Base-by-base conservation (phyloP, 2,113 vertebrate species). In the Climacteris rufus region DNA sequence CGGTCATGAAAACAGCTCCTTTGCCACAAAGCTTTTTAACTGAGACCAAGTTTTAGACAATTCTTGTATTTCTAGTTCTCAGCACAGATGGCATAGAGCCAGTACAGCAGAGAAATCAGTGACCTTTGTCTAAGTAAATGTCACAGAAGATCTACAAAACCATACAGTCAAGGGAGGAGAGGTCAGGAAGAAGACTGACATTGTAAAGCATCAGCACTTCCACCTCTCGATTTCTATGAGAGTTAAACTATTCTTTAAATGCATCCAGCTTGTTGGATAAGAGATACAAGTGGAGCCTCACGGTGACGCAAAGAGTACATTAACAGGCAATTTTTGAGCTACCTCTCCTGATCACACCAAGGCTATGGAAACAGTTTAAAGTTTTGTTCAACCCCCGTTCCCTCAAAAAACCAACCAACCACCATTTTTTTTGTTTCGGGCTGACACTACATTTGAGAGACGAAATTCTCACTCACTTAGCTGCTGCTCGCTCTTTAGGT, bases 271-370 rank as follows among this genome's bases (percentile, higher is more conserved):
- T 14, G 27, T 7, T 39, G 16, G 15, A 20, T 21, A 53, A 45
- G 18, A 37, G 11, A 33, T 7, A 9, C 3, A 44, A 50, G 10
- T 2, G 7, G 11, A 89, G 20, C 10, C 40, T 49, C n/a, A 24
- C 0, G 0, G 35, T 3, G 17, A 60, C 7, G 14, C 15, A 57
- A 49, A 13, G 81, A 23, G n/a, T 47, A 28, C 11, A 7, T 0
- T 0, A 63, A 66, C 7, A 74, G 19, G 16, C 65, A 28, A n/a
- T 47, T 74, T 89, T 18, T 35, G 56, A 84, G 54, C 5, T 9
- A 35, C 30, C 6, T 60, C 3, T 63, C 27, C 16, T 47, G 53
- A 16, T 64, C 79, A 87, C 59, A 64, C 3, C 9, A 52, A 64
- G 25, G 11, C 17, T 47, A 12, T 39, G 52, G 25, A 84, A 60